Evolutionary conservation across 37 sponge, comb jelly and placozoan genomes (phyloP), one percentile per base, ranked within the genome.

Genomic region (Crambe crambe): DNA sequence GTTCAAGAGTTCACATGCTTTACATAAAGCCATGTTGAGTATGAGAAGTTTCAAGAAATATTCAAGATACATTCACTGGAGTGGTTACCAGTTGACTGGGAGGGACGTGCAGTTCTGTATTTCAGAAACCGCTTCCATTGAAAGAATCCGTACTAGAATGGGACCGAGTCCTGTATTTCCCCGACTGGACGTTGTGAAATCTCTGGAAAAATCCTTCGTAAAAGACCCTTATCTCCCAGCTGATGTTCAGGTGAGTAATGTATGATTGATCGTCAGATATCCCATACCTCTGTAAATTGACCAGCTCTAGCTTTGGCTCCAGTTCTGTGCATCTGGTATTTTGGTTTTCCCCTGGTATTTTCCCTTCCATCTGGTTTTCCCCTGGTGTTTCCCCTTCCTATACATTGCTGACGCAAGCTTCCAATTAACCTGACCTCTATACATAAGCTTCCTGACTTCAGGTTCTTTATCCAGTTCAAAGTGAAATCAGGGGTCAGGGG

Each of bases 71-170:
- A 56, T 85, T 36, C 92, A 95, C 59, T 95, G 95, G 95, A 69
- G 77, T 39, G 92, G 89, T 18, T 91, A 83, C 57, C 89, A 95
- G 86, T 76, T 95, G 3, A 87, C 78, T 18, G 91, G 95, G n/a
- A 75, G 85, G 62, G 81, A 94, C 23, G 62, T 94, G 22, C 36
- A 74, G 64, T 60, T 89, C 25, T 29, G 2, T 5, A 72, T 67
- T 37, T 38, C 54, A 18, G 32, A 40, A 39, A 70, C 12, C 29
- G 43, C 32, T 1, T 30, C 23, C 0, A 59, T 58, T 56, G 57
- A 35, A 22, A 3, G 0, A 25, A 40, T 83, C 17, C 31, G 56
- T 42, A 34, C 4, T 2, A 61, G 23, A 57, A 3, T 80, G 56
- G 80, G 75, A 51, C 38, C 9, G 32, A 20, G 58, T 17, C 29